A percentile compares a stretch with the other conserved stretches of the same genome.
phyloP scores from a whole-genome alignment of 2,113 vertebrate genomes.

The Chamaea fasciata region DNA sequence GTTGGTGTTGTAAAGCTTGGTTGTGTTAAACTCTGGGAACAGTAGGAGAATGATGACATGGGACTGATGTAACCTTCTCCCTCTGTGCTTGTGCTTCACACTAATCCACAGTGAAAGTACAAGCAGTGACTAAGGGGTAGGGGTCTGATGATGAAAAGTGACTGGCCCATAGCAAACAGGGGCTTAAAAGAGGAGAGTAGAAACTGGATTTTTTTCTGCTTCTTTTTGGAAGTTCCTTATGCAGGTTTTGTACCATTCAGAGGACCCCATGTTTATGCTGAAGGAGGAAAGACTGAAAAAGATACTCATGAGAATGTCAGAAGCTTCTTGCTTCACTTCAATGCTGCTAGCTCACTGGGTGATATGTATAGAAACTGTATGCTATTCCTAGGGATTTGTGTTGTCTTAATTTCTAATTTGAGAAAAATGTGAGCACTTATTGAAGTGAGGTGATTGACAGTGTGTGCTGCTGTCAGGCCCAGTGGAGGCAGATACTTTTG shows the following conservation, averaged over 20 bases:
- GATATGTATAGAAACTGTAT: slow-evolving; percentile 33
- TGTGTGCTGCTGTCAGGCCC: not conserved
- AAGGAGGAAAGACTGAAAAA: slow-evolving; percentile 32
- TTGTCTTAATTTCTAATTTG: slow-evolving; percentile 42
- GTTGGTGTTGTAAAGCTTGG: not conserved
- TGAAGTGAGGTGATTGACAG: slow-evolving; percentile 8
- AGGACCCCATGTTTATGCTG: not conserved
- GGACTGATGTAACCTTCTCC: not conserved
- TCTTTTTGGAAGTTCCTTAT: not conserved
- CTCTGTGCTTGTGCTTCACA: not conserved
- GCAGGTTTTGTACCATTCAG: not conserved
- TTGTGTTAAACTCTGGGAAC: not conserved
- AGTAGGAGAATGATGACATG: rapidly evolving
- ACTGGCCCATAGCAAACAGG: not conserved
- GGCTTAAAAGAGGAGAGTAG: not conserved
- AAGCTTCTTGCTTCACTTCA: slow-evolving; percentile 47
- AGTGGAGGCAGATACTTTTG: not conserved
- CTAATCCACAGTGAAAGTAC: not conserved
- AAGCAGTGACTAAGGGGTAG: not conserved
- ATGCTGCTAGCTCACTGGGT: not conserved
- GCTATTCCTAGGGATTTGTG: slow-evolving; percentile 33
- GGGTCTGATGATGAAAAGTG: not conserved
- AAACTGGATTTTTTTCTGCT: not conserved
- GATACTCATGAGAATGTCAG: slow-evolving; percentile 51
- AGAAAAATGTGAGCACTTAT: not conserved